Base-by-base conservation (phyloP, 1,140 invertebrate genomes). In the Leptinotarsa texana region DNA sequence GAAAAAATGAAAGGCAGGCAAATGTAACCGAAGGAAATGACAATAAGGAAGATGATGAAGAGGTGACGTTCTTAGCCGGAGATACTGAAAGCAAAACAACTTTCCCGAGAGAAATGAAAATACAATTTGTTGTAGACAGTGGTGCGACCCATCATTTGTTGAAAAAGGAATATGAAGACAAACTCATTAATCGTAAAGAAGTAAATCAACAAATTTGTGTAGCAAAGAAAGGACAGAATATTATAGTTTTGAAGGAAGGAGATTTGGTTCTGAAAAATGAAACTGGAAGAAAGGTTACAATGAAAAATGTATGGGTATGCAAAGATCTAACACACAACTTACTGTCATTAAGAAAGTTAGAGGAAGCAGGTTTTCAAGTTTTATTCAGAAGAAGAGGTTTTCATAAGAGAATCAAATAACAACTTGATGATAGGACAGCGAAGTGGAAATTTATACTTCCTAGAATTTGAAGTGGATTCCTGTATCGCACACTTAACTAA, bases 271-370 rank as follows among this genome's bases (percentile, higher is more conserved):
- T 74, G 15, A 6, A n/a, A 76, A 73, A 72, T 78, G 4, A 75
- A 76, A 24, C 70, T 80, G 24, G 61, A 33, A 33, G 27, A 33
- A 33, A 33, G 27, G 27, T 33, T 33, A 33, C 27, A 33, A 33
- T 8, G 6, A 33, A 33, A 33, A 33, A 33, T 33, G 27, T 33
- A 33, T 33, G 27, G 27, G 6, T 33, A 33, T 33, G 33, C 33
- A 42, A 42, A 42, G 8, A 42, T 11, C 8, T 42, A 42, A 42
- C 33, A 42, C 27, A 65, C 48, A 72, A 72, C 48, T 17, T 74
- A 27, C 22, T 74, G 21, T 74, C 73, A n/a, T 27, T 74, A 17
- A 69, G 48, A 27, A 74, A 69, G 68, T 27, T 74, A n/a, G 67
- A 74, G 57, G 66, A 74, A 70, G 51, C 47, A 51, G 73, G 67